These are phyloP conservation scores for Huso huso DNA, from an alignment of 2,797 vertebrate genomes.

Conservation along the genomic window DNA sequence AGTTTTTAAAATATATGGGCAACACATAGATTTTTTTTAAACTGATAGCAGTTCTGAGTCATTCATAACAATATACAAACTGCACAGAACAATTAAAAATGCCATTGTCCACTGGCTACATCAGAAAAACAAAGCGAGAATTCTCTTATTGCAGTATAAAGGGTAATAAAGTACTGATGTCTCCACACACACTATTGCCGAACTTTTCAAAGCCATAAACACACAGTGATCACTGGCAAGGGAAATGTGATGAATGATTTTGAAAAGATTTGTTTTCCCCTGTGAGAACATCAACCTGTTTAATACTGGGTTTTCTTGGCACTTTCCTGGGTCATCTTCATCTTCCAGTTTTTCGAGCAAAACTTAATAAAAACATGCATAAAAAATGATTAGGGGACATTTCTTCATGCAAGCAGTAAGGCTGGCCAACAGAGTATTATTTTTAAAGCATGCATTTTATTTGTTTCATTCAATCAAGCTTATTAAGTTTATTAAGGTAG, in stretches of 20 bases:
- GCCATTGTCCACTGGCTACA: too few relatives aligned
- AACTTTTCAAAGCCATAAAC: constrained; percentile 3
- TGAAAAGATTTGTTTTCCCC: constrained; percentile 4
- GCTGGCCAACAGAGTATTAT: not conserved
- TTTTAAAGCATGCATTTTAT: not conserved
- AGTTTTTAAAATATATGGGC: too few relatives aligned
- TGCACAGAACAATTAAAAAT: too few relatives aligned
- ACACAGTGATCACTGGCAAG: constrained; percentile 5
- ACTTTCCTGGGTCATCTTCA: not conserved
- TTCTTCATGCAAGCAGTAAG: not conserved
- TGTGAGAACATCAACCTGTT: constrained; percentile 3
- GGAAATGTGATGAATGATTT: constrained; percentile 3
- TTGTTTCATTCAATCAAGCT: not conserved
- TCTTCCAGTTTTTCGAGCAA: constrained; percentile 2
- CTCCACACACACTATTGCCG: constrained; percentile 1
- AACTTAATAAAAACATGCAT: not conserved
- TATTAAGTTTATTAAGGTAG: constrained; percentile 1
- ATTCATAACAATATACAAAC: too few relatives aligned
- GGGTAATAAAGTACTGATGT: not conserved
- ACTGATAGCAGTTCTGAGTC: too few relatives aligned
- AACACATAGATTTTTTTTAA: too few relatives aligned
- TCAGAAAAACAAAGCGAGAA: not conserved
- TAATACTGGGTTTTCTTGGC: constrained; percentile 1
- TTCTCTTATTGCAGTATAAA: not conserved
- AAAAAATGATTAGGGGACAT: constrained; percentile 1